These are phyloP conservation scores for Mareca penelope DNA, from an alignment of 2,797 vertebrate species.

Conservation along the genomic window DNA sequence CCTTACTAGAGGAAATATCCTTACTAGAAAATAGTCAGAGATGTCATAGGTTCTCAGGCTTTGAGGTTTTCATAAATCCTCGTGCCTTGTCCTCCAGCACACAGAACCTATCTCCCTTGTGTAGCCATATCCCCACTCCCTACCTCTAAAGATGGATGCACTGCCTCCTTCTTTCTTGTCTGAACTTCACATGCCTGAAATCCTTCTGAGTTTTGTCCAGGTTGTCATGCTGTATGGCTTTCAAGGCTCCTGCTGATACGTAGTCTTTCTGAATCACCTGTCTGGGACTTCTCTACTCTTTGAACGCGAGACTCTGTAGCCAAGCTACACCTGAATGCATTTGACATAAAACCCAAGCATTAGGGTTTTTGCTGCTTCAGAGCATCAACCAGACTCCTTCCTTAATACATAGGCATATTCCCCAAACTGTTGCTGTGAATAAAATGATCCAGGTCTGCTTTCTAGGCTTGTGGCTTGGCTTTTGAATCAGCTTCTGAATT, in stretches of 20 bases:
- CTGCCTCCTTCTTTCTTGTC: neutral
- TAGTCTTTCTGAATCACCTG: neutral
- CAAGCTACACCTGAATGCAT: neutral
- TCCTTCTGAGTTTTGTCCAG: neutral
- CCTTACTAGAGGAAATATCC: neutral
- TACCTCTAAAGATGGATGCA: neutral
- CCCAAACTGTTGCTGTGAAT: neutral
- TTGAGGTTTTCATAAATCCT: neutral
- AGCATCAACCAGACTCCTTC: neutral
- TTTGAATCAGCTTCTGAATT: constrained; percentile 12
- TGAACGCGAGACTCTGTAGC: neutral
- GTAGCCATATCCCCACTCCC: neutral
- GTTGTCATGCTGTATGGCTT: neutral
- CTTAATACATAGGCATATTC: neutral
- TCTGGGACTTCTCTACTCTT: neutral
- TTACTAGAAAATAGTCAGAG: no score
- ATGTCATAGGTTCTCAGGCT: neutral
- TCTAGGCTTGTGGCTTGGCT: neutral
- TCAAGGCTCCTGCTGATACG: neutral
- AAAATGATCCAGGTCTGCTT: neutral
- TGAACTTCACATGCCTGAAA: neutral
- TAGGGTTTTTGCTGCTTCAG: neutral
- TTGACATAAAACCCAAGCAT: neutral
- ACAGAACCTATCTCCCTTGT: neutral
- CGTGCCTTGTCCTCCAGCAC: neutral